phyloP scores from a whole-genome alignment of 2,888 invertebrate genomes.

The Sphinx pinastri region DNA sequence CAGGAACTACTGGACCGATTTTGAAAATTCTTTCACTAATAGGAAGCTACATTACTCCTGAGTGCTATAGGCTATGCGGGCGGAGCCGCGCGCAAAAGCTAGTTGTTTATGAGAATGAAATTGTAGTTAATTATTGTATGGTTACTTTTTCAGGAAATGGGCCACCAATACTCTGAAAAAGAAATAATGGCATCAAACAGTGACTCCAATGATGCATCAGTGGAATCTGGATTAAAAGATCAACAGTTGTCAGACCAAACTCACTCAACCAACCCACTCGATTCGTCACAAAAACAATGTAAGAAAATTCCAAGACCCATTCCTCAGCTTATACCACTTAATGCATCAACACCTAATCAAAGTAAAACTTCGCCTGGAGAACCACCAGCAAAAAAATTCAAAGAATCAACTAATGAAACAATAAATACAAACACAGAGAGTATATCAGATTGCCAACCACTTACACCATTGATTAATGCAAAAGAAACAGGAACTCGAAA shows the following conservation, averaged over 20 bases:
- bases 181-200: slow-evolving; percentile 72
- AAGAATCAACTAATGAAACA: slow-evolving; percentile 60
- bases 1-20: too few relatives aligned
- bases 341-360: slow-evolving; percentile 74
- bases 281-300: slow-evolving; percentile 56
- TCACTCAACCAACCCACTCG: slow-evolving; percentile 59
- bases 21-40: too few relatives aligned
- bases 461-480: slow-evolving; percentile 54
- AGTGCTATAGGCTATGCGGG: too few relatives aligned
- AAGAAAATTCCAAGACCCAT: slow-evolving; percentile 85
- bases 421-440: background rate
- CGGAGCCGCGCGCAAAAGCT: too few relatives aligned
- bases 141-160: slow-evolving; percentile 73
- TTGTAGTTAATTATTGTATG: too few relatives aligned
- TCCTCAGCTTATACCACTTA: slow-evolving; percentile 90
- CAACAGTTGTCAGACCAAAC: slow-evolving; percentile 54
- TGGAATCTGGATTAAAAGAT: slow-evolving; percentile 51
- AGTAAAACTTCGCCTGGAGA: slow-evolving; percentile 66
- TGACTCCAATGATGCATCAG: slow-evolving; percentile 71
- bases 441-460: slow-evolving; percentile 52
- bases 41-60: too few relatives aligned
- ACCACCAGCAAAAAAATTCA: slow-evolving; percentile 74
- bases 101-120: too few relatives aligned
- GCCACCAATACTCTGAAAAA: slow-evolving; percentile 66
- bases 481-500: slow-evolving; percentile 73